phyloP scores from a whole-genome alignment of 2,888 invertebrate species.

The Troides aeacus region DNA sequence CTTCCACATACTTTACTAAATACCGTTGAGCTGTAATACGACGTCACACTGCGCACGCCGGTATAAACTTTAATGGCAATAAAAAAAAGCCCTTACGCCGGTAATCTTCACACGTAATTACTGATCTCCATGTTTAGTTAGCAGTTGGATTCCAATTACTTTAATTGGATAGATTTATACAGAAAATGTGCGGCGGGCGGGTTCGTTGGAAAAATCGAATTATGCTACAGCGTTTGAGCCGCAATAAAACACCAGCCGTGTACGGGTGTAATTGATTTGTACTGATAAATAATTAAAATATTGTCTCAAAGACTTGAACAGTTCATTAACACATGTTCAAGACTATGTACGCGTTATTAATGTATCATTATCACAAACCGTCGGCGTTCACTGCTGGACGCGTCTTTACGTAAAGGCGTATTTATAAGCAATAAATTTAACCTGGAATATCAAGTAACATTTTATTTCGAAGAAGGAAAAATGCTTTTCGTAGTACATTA shows the following conservation, averaged over 20 bases:
- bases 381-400: no score
- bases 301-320: neutral
- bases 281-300: conserved; percentile 20
- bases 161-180: conserved; percentile 28
- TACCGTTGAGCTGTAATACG: conserved; percentile 22
- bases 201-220: conserved; percentile 17
- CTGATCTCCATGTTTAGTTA: conserved; percentile 28
- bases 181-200: conserved; percentile 10
- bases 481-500: no score
- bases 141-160: conserved; percentile 30
- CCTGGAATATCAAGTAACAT: no score
- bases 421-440: no score
- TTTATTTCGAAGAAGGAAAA: no score
- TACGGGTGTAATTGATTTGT: conserved; percentile 23
- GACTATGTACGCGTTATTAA: no score
- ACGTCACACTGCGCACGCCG: conserved; percentile 28
- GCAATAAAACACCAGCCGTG: conserved; percentile 11
- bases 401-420: no score
- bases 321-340: no score
- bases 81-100: conserved; percentile 23
- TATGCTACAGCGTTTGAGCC: conserved; percentile 11
- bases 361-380: no score
- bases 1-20: conserved; percentile 24
- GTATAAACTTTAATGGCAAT: conserved; percentile 26
- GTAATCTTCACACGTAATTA: conserved; percentile 31